Evolutionary conservation across 2,888 invertebrate genomes (phyloP).

Genomic region (Escarpia spicata): DNA sequence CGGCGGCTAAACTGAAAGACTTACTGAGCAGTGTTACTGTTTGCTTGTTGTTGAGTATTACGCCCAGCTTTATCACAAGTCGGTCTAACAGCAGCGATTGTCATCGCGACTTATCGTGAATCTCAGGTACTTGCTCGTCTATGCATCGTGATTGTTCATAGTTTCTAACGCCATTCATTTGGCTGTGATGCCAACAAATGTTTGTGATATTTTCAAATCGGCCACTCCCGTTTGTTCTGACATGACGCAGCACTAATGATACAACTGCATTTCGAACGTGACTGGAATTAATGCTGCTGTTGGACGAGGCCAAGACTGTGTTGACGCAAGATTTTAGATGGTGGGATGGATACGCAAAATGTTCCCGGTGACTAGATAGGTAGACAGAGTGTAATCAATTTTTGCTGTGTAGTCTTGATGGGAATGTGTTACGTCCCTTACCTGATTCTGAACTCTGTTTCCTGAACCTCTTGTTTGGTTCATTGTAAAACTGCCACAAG

Average conservation of each 20-base stretch:
- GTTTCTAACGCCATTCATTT: background rate
- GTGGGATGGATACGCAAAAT: background rate
- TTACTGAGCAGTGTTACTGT: background rate
- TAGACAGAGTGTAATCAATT: background rate
- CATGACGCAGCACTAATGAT: background rate
- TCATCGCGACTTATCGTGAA: background rate
- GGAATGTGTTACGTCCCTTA: background rate
- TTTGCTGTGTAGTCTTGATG: background rate
- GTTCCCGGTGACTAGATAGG: background rate
- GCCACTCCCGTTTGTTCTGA: background rate
- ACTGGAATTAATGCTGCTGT: background rate
- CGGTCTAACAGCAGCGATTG: no score
- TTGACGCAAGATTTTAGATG: background rate
- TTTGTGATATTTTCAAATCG: background rate
- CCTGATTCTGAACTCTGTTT: background rate
- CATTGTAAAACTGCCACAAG: background rate
- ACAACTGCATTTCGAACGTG: background rate
- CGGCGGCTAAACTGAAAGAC: background rate
- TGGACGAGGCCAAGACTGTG: background rate
- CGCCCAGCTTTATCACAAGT: background rate
- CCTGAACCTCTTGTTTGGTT: background rate
- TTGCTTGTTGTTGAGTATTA: background rate
- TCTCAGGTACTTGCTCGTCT: background rate
- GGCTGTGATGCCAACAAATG: background rate
- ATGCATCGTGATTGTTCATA: conserved; percentile 3